A percentile compares a stretch with the other conserved stretches of the same genome.
Conservation (phyloP, 2,888 invertebrate genomes). For the Aricia artaxerxes region DNA sequence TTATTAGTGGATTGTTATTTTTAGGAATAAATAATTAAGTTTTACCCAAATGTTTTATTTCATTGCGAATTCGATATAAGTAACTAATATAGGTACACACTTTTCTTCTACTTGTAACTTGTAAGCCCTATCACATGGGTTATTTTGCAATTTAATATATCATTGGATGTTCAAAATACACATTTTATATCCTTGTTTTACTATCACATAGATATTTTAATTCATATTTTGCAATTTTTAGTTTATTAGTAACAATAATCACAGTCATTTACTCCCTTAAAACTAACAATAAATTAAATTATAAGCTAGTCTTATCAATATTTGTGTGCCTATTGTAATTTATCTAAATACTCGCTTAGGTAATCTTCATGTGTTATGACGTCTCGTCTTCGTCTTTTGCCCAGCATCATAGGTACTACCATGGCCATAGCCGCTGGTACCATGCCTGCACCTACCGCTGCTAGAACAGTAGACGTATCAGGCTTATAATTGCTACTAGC, state of each 20-base stretch:
- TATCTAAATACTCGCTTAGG: slow-evolving; percentile 30
- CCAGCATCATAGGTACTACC: slow-evolving; percentile 88
- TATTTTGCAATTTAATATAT: too few relatives aligned
- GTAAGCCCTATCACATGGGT: too few relatives aligned
- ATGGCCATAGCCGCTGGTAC: slow-evolving; percentile 90
- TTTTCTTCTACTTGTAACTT: too few relatives aligned
- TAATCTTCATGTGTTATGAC: slow-evolving; percentile 36
- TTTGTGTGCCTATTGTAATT: slow-evolving; percentile 10
- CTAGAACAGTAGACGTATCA: slow-evolving; percentile 83
- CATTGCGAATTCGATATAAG: neutral
- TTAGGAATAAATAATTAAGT: slow-evolving; percentile 2
- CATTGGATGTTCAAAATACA: neutral
- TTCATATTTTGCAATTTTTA: neutral
- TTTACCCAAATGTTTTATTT: neutral
- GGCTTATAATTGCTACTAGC: slow-evolving; percentile 55
- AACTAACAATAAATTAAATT: slow-evolving; percentile 31
- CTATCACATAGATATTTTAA: neutral
- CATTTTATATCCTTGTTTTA: neutral
- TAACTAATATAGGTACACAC: too few relatives aligned
- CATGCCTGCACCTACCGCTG: slow-evolving; percentile 89
- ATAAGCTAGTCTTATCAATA: slow-evolving; percentile 10
- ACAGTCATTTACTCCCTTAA: slow-evolving; percentile 38
- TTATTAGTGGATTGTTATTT: neutral
- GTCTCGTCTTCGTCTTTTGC: slow-evolving; percentile 68
- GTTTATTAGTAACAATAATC: slow-evolving; percentile 36